Conservation (phyloP, 2,888 invertebrate genomes). For the Hypselothyrea guttata region DNA sequence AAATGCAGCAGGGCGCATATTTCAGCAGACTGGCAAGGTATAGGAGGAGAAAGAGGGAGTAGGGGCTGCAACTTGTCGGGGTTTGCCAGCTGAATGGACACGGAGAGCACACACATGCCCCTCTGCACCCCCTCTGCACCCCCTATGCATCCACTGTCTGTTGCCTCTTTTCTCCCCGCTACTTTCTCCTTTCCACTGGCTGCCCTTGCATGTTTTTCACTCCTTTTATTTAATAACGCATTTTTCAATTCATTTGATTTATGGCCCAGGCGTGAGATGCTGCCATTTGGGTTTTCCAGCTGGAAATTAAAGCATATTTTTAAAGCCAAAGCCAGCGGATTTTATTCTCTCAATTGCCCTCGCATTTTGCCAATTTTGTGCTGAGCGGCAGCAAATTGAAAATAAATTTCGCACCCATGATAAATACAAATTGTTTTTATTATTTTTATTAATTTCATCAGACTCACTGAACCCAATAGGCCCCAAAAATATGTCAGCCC, state of each 20-base stretch:
- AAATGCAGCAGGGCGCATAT: constrained; percentile 63
- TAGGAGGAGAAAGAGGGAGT: background rate
- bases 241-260: constrained; percentile 74
- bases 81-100: constrained; percentile 8
- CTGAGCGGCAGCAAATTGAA: constrained; percentile 60
- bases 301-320: constrained; percentile 11
- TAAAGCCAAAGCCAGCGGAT: background rate
- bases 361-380: constrained; percentile 24
- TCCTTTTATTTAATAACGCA: constrained; percentile 70
- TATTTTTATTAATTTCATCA: constrained; percentile 71
- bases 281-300: constrained; percentile 41
- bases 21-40: constrained; percentile 33
- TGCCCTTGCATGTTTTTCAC: constrained; percentile 19
- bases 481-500: constrained; percentile 36
- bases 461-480: constrained; percentile 55
- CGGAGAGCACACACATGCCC: constrained; percentile 14
- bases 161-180: background rate
- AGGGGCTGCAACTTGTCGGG: constrained; percentile 3
- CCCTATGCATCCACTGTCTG: constrained; percentile 24
- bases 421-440: constrained; percentile 68
- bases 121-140: background rate
- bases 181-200: constrained; percentile 7
- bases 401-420: constrained; percentile 59
- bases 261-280: constrained; percentile 56
- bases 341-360: background rate